These are phyloP conservation scores for Caranx ignobilis DNA, from an alignment of 2,113 vertebrate genomes.

Conservation along the genomic window DNA sequence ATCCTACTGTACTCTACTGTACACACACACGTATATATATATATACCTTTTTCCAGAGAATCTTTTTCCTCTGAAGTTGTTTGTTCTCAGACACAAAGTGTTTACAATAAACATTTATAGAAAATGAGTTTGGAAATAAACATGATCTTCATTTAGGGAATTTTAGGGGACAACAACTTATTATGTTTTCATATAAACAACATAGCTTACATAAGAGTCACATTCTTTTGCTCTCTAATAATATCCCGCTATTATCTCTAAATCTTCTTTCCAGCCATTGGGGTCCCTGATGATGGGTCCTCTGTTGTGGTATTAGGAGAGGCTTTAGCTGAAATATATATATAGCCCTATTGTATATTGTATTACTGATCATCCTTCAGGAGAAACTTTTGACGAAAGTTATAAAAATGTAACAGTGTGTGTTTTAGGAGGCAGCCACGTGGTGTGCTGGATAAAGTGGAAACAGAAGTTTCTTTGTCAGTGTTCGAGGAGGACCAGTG, in stretches of 20 bases:
- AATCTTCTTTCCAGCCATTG: constrained; percentile 62
- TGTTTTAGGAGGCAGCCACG: constrained; percentile 48
- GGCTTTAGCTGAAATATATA: constrained; percentile 49
- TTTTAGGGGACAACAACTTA: constrained; percentile 23
- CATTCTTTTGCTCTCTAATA: constrained; percentile 66
- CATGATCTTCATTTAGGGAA: not conserved
- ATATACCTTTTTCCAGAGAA: not conserved
- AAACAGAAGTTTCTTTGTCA: constrained; percentile 84
- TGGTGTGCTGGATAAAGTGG: constrained; percentile 74
- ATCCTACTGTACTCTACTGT: not conserved
- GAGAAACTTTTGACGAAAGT: constrained; percentile 50
- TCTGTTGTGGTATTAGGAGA: constrained; percentile 43
- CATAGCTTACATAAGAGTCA: constrained; percentile 51
- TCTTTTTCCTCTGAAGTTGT: not conserved
- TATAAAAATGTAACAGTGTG: constrained; percentile 49
- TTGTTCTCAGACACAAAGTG: not conserved
- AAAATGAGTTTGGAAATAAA: not conserved
- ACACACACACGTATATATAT: too few species aligned
- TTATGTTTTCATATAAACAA: constrained; percentile 60
- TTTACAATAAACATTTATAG: constrained; percentile 1
- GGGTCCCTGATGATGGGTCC: constrained; percentile 38
- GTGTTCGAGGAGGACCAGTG: constrained; percentile 34
- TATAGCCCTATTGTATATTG: constrained; percentile 44
- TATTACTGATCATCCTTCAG: constrained; percentile 21
- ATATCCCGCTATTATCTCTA: constrained; percentile 64